Base-by-base conservation (phyloP, 2,888 invertebrate species). In the Steinernema scapterisci region DNA sequence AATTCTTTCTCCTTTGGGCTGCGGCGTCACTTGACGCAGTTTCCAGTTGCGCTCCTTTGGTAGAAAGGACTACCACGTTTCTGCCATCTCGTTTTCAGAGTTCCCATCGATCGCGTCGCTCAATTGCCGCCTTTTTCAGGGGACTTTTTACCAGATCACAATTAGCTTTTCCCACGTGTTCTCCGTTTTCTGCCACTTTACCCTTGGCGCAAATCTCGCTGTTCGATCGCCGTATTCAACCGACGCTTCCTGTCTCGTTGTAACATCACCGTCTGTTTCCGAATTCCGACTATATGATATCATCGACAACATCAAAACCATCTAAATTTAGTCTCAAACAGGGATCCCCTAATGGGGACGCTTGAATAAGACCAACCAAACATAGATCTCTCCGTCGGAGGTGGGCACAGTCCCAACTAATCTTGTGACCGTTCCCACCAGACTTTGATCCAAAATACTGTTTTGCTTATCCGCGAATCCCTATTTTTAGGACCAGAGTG, bases 11-110 rank as follows among this genome's bases (percentile, higher is more conserved):
- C 54, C 21, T 54, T 54, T 23, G 54, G 16, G 54, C 54, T 16
- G 25, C 54, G 25, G 13, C 21, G 54, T 54, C 54, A 54, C 54
- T 54, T 21, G 54, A 21, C 21, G 54, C 54, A 54, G 21, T 54
- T 54, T 54, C 54, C 54, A 54, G 54, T 54, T 25, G 54, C 23
- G 21, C 48, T 16, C n/a, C 48, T 54, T 23, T 54, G 54, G 54
- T 54, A 54, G 5, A 9, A 38, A 38, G 54, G 54, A 19, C 54
- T 21, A 54, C 54, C 54, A 54, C 21, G 54, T 54, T 54, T 54
- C 54, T 23, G 54, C 21, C 54, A 16, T 6, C 54, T 13, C 25
- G 21, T 25, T 21, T 25, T 2, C 5, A 23, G 3, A 16, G 5
- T 54, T 54, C 25, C 23, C 21, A 23, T 19, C 25, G 54, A 54